These are phyloP conservation scores for Penaeus japonicus DNA, from an alignment of 1,140 invertebrate genomes.

Conservation along the genomic window DNA sequence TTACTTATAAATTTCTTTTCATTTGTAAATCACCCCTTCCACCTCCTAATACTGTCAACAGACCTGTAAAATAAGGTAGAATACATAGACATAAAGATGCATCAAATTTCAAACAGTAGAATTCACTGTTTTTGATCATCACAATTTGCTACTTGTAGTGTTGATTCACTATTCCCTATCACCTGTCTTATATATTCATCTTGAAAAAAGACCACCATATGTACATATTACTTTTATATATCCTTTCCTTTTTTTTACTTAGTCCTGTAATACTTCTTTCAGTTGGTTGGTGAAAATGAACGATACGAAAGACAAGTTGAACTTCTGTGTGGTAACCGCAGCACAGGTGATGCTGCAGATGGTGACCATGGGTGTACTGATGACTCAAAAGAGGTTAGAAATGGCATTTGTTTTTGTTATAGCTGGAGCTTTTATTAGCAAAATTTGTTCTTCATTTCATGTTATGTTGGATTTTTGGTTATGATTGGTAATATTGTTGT, in stretches of 20 bases:
- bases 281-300: constrained; percentile 66
- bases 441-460: too few relatives aligned
- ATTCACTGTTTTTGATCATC: too few relatives aligned
- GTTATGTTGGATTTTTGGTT: too few relatives aligned
- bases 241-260: constrained; percentile 2
- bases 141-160: background rate
- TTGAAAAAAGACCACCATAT: background rate
- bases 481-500: too few relatives aligned
- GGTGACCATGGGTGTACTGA: constrained; percentile 44
- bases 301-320: constrained; percentile 64
- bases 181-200: background rate
- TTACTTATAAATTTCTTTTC: too few relatives aligned
- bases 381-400: constrained; percentile 51
- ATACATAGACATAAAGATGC: too few relatives aligned
- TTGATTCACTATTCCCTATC: background rate
- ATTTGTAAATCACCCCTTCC: too few relatives aligned
- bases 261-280: constrained; percentile 35
- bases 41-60: too few relatives aligned
- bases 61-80: too few relatives aligned
- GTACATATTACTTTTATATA: background rate
- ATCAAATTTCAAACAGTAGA: too few relatives aligned
- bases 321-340: constrained; percentile 54
- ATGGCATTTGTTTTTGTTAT: background rate
- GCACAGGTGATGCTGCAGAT: constrained; percentile 36
- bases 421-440: too few relatives aligned